Conservation (phyloP, 2,113 vertebrate genomes). For the Guaruba guarouba region DNA sequence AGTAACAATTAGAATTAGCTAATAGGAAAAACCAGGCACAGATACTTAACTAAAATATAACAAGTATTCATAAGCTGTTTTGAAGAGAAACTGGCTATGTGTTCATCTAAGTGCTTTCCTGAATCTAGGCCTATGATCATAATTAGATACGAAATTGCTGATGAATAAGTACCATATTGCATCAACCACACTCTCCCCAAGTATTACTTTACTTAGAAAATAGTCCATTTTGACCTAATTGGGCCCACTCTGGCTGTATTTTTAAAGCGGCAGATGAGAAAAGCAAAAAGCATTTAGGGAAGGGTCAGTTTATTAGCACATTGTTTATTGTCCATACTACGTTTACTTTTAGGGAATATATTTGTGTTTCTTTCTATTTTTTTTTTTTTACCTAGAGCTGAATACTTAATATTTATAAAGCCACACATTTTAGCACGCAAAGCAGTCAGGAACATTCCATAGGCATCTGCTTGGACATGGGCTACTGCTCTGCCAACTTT, state of each 20-base stretch:
- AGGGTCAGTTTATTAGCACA: neutral
- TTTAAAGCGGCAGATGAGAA: neutral
- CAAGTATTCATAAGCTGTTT: neutral
- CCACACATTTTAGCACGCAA: constrained; percentile 43
- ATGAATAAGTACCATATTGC: neutral
- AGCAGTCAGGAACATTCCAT: constrained; percentile 63
- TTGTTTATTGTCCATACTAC: neutral
- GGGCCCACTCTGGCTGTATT: neutral
- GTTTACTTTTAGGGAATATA: neutral
- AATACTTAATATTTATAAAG: constrained; percentile 61
- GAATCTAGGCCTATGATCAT: neutral
- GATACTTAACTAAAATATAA: neutral
- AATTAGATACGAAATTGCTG: neutral
- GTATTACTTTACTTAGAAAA: neutral
- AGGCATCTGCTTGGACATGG: constrained; percentile 51
- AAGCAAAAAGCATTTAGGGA: neutral
- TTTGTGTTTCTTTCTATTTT: neutral
- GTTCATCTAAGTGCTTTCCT: neutral
- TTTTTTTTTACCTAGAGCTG: neutral
- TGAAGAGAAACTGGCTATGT: neutral
- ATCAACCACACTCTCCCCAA: neutral
- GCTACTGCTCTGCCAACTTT: constrained; percentile 56
- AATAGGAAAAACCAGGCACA: neutral
- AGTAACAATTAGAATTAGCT: neutral
- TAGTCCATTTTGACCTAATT: neutral